phyloP scores from a whole-genome alignment of 2,797 vertebrate species.

The Rhincodon typus region DNA sequence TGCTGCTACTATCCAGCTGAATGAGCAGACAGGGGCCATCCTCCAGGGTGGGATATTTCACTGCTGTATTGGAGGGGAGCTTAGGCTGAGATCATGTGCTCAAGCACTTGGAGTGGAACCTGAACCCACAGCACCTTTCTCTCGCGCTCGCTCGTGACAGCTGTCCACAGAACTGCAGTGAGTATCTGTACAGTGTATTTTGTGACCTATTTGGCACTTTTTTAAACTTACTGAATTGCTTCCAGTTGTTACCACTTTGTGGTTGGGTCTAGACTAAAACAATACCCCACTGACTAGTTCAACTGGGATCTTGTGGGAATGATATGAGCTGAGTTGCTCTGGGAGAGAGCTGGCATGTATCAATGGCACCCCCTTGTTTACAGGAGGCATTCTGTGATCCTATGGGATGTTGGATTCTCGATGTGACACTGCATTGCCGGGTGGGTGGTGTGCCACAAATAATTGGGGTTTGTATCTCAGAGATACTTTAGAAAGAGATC shows the following conservation, averaged over 20 bases:
- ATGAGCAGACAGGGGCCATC: not conserved
- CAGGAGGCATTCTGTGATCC: no score
- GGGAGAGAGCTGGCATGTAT: not conserved
- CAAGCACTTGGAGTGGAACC: not conserved
- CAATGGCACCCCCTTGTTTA: not conserved
- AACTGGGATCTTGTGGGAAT: not conserved
- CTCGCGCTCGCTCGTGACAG: no score
- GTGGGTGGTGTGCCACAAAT: not conserved
- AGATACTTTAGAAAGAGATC: not conserved
- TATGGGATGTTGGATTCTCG: not conserved
- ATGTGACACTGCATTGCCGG: not conserved
- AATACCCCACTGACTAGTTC: not conserved
- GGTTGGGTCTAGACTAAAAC: not conserved
- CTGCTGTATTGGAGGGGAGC: not conserved
- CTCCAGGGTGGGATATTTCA: no score
- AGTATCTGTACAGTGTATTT: not conserved
- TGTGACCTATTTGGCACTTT: not conserved
- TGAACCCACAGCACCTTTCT: no score
- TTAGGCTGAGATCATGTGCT: not conserved
- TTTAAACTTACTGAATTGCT: not conserved
- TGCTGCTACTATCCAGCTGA: not conserved
- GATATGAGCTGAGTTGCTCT: not conserved
- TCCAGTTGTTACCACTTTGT: not conserved
- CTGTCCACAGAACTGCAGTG: not conserved
- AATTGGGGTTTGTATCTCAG: not conserved